Evolutionary conservation across 2,113 vertebrate genomes (phyloP).

Genomic region (Sapajus apella): DNA sequence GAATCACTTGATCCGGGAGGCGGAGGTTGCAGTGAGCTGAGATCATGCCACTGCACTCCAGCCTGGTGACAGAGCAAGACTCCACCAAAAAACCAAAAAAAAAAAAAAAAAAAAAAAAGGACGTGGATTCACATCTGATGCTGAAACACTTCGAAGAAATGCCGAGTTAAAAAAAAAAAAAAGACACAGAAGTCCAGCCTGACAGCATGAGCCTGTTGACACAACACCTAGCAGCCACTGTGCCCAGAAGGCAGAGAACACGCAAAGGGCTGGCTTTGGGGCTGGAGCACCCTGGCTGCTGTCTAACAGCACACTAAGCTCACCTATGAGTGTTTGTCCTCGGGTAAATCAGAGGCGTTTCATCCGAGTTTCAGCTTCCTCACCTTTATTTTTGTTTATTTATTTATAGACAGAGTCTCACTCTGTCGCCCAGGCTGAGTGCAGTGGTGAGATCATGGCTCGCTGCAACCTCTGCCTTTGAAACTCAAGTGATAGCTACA

Average conservation of each 20-base stretch:
- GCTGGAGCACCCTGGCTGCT: not conserved
- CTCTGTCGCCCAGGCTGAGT: no score
- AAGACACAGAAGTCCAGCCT: not conserved
- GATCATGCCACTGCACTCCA: no score
- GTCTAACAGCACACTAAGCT: rapidly evolving
- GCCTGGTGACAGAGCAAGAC: no score
- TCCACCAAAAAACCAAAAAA: no score
- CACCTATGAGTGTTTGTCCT: not conserved
- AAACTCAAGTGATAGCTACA: no score
- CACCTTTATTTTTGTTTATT: not conserved
- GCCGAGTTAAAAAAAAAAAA: not conserved
- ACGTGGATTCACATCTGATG: rapidly evolving
- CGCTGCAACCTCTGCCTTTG: no score
- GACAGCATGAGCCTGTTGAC: rapidly evolving
- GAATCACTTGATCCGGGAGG: no score
- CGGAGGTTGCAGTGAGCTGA: no score
- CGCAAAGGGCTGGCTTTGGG: not conserved
- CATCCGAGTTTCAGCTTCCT: not conserved
- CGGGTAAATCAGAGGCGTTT: not conserved
- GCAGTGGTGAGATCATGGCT: no score
- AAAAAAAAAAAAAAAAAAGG: no score
- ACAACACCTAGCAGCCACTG: not conserved
- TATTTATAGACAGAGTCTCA: no score
- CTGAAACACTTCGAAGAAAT: not conserved
- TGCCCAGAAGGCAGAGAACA: not conserved